Base-by-base conservation (phyloP, 1,140 invertebrate genomes). In the Dolichoris vasculosae region DNA sequence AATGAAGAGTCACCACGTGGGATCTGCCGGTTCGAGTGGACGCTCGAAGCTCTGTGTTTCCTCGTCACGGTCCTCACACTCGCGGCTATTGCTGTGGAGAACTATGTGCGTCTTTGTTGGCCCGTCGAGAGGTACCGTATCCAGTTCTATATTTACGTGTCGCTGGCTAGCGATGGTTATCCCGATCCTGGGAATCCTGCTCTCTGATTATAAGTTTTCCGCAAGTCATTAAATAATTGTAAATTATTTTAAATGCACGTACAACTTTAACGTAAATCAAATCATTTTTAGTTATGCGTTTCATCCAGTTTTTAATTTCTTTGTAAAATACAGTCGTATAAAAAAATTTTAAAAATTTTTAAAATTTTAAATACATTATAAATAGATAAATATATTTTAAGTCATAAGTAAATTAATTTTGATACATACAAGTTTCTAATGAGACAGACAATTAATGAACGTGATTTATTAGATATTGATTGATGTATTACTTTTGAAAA, bases 11-110 rank as follows among this genome's bases (percentile, higher is more conserved):
- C 73, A 2, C 94, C 94, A 20, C 84, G 94, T 13, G 90, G 92
- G 4, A 95, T 96, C 1, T 97, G 96, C 91, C 92, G 94, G 77
- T 94, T 95, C 59, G 94, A 96, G 80, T 96, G 96, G 94, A 95
- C 95, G 84, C 90, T 96, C 13, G 95, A 95, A 48, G 93, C 95
- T 2, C 94, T 96, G 35, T 96, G 95, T 86, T 94, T 96, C 67
- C 94, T 96, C 82, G 96, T 96, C 23, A 94, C 95, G 35, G 94
- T 96, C 83, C 88, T 96, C 26, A 95, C 95, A 48, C 92, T 96
- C 55, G 94, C 95, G 71, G 94, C 95, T n/a, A 94, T 95, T 17
- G 95, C 96, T 0, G 91, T 92, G 2, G 96, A 97, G 90, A 95
- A 95, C 87, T 96, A 95, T 89, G 91, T 94, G 71, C 93, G 95